phyloP scores from a whole-genome alignment of 2,113 vertebrate genomes.

The Callipepla squamata region DNA sequence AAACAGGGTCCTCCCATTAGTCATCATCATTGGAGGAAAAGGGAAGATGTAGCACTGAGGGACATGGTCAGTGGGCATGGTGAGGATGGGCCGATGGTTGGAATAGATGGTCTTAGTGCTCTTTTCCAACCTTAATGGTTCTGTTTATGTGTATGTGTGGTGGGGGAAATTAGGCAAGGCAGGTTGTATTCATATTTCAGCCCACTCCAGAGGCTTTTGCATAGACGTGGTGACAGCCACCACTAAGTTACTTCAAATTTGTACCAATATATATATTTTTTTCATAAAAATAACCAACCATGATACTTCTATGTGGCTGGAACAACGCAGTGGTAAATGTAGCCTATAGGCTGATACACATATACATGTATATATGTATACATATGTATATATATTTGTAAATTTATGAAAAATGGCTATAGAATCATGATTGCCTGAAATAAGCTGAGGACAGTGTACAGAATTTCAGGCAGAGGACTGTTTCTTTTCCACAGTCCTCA shows the following conservation, averaged over 20 bases:
- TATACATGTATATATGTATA: constrained; percentile 43
- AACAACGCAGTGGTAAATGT: background rate
- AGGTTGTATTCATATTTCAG: background rate
- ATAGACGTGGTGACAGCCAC: background rate
- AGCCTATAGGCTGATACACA: background rate
- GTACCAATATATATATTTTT: background rate
- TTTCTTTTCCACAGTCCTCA: constrained; percentile 31
- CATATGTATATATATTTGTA: constrained; percentile 67
- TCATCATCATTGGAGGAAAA: too few species aligned
- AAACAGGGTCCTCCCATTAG: background rate
- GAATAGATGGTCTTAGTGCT: too few species aligned
- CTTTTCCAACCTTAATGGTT: too few species aligned
- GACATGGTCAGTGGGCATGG: too few species aligned
- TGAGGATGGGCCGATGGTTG: too few species aligned
- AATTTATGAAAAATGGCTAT: constrained; percentile 48
- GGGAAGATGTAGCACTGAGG: too few species aligned
- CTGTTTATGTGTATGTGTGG: background rate
- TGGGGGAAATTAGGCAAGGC: background rate
- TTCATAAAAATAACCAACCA: background rate
- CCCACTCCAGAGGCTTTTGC: background rate
- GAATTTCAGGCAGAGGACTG: constrained; percentile 52
- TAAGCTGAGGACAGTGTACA: constrained; percentile 18
- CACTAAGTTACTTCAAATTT: background rate
- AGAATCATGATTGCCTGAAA: constrained; percentile 55
- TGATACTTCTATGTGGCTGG: background rate